Evolutionary conservation across 2,888 invertebrate genomes (phyloP), one percentile per base, ranked within the genome.

Genomic region (Stegophylla sp.): DNA sequence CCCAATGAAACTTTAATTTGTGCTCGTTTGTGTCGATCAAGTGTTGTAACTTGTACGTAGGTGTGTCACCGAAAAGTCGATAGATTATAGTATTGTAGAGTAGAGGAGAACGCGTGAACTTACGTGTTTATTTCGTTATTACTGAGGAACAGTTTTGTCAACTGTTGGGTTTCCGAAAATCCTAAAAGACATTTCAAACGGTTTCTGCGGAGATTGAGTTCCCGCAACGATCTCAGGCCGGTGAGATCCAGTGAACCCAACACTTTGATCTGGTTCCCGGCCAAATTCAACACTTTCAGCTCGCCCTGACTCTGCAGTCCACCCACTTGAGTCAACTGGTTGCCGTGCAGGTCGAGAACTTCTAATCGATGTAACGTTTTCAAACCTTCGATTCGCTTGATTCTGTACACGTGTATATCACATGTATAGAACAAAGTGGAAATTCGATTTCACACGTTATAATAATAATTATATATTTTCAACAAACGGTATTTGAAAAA

Each of bases 291-390:
- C 20, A 97, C 96, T 87, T 96, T 94, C 73, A 97, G 88, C 84
- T 94, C 93, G 74, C 88, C 88, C 83, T 95, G 89, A 85, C 88
- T 89, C 51, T 89, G 88, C 83, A 95, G 88, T 69, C 94, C 94
- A 41, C 89, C 89, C 26, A 94, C 90, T 86, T 92, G 91, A 64
- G 87, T 87, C 84, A 97, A 93, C 87, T 94, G 92, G 87, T 97
- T 97, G 45, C 96, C 96, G 87, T 97, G 97, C 83, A 97, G 89
- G 88, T 97, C 97, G 83, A 97, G 88, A 13, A 97, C 96, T 87
- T 97, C 95, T 83, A 97, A 87, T 84, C 95, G 94, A 45, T 89
- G 86, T 73, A 94, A 87, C 83, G 88, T 89, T 82, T 91, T 90
- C 81, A 95, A 87, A 1, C 93, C 93, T 87, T 94, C 94, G 83